phyloP scores from a whole-genome alignment of 1,140 invertebrate genomes.

The Epicauta chinensis region DNA sequence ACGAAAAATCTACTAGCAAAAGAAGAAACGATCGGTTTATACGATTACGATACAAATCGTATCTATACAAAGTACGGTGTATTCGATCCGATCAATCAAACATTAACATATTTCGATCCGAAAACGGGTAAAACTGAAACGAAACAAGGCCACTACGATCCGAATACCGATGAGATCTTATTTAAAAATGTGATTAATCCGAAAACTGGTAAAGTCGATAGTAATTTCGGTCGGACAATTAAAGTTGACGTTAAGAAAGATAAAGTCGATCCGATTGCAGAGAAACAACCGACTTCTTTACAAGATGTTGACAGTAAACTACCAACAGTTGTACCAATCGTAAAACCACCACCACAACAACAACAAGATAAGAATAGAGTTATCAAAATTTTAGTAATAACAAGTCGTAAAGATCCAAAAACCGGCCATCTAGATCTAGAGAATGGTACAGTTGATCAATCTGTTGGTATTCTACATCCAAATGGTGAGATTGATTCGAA shows the following conservation, averaged over 20 bases:
- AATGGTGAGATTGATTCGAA: constrained; percentile 53
- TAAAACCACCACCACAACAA: constrained; percentile 42
- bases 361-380: constrained; percentile 46
- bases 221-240: constrained; percentile 55
- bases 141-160: constrained; percentile 54
- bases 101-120: constrained; percentile 57
- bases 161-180: constrained; percentile 55
- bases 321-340: constrained; percentile 44
- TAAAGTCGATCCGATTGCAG: constrained; percentile 49
- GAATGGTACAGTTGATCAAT: constrained; percentile 49
- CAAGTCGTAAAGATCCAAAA: constrained; percentile 51
- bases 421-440: constrained; percentile 50
- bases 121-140: constrained; percentile 57
- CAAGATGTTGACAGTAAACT: constrained; percentile 24
- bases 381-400: constrained; percentile 51
- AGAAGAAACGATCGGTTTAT: constrained; percentile 55
- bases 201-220: constrained; percentile 60
- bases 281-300: constrained; percentile 48
- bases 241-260: constrained; percentile 55
- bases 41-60: constrained; percentile 58
- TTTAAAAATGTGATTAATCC: constrained; percentile 57
- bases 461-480: constrained; percentile 47
- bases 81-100: constrained; percentile 58
- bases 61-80: constrained; percentile 64
- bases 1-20: constrained; percentile 54